phyloP scores from a whole-genome alignment of 2,797 vertebrate species.

The Parauchenoglanis punctatus region DNA sequence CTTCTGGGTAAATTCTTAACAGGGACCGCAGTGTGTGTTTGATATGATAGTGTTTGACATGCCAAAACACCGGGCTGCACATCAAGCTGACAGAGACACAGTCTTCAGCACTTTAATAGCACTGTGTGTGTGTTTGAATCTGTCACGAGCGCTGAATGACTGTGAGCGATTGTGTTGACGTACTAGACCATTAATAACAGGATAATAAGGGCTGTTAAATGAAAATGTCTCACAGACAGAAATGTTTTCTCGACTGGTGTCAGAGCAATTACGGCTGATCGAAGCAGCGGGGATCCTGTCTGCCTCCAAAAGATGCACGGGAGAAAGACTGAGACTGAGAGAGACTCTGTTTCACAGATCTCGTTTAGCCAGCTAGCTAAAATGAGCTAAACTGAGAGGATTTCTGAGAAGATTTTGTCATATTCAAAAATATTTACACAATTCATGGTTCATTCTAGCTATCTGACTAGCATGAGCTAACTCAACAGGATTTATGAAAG shows the following conservation, averaged over 20 bases:
- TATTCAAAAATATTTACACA: not conserved
- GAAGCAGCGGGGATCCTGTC: constrained; percentile 43
- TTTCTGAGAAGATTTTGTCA: not conserved
- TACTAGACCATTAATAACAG: constrained; percentile 58
- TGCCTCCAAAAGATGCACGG: constrained; percentile 14
- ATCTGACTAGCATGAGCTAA: not conserved
- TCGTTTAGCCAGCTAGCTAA: not conserved
- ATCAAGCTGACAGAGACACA: constrained; percentile 69
- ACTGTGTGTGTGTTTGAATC: constrained; percentile 41
- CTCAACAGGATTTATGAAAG: not conserved
- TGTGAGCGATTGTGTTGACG: constrained; percentile 52
- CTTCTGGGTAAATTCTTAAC: constrained; percentile 68
- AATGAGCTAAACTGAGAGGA: not conserved
- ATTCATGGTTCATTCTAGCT: not conserved
- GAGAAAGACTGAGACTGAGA: not conserved
- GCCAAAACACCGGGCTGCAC: constrained; percentile 66
- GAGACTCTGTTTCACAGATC: not conserved
- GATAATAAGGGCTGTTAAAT: constrained; percentile 56
- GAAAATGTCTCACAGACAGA: constrained; percentile 55
- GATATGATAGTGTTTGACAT: constrained; percentile 71
- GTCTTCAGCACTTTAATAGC: constrained; percentile 62
- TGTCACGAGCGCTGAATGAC: constrained; percentile 35
- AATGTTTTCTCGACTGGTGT: constrained; percentile 55
- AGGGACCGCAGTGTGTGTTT: constrained; percentile 61
- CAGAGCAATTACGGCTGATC: constrained; percentile 55